Evolutionary conservation across 2,797 vertebrate species (phyloP).

Genomic region (Ctenosaura bakeri): DNA sequence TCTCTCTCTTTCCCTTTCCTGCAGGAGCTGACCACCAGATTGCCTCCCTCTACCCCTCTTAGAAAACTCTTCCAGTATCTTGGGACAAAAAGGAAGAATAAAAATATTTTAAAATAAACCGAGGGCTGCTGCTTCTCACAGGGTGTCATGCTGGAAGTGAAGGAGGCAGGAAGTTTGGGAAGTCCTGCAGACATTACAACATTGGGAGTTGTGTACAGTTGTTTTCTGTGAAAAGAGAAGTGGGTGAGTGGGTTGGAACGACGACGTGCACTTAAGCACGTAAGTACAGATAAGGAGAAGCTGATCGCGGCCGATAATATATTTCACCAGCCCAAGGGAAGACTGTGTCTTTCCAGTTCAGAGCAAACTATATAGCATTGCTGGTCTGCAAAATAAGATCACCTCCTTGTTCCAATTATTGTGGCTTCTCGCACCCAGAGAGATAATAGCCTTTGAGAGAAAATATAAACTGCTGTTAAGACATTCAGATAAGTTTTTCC

Average conservation of each 20-base stretch:
- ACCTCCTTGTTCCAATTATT: background rate
- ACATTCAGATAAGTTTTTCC: background rate
- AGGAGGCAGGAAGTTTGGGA: background rate
- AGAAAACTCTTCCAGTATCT: background rate
- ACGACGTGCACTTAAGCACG: background rate
- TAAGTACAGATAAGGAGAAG: slow-evolving; percentile 4
- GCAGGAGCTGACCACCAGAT: background rate
- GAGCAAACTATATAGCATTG: background rate
- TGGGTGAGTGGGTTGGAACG: background rate
- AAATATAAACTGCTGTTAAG: background rate
- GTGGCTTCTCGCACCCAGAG: background rate
- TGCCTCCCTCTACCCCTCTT: background rate
- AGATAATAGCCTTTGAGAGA: background rate
- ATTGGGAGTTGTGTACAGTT: background rate
- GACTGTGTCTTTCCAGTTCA: background rate
- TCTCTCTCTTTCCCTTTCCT: too few species aligned
- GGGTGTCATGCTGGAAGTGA: background rate
- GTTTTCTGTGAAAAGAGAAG: background rate
- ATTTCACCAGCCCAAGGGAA: background rate
- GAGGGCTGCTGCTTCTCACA: too few species aligned
- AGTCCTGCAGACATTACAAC: background rate
- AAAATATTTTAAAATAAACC: background rate
- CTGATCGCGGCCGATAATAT: background rate
- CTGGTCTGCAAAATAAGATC: background rate
- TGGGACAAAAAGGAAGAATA: background rate